phyloP scores from a whole-genome alignment of 2,888 invertebrate species.

The Cerceris ruficornis region DNA sequence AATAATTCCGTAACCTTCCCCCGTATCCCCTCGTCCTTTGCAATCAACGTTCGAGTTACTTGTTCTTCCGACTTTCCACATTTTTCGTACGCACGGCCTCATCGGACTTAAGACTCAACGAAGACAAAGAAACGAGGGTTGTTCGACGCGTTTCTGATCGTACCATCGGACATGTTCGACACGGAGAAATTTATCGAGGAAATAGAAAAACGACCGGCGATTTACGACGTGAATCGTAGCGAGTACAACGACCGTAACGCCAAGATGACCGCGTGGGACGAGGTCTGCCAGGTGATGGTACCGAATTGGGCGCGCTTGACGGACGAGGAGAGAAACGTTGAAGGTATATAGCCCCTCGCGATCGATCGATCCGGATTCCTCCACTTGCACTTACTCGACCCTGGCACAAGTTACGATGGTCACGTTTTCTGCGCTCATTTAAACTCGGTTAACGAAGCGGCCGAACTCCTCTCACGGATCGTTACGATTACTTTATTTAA shows the following conservation, averaged over 20 bases:
- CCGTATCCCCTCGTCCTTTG: too few species aligned
- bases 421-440: constrained; percentile 27
- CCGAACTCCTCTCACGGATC: not conserved
- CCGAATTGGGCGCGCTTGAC: constrained; percentile 75
- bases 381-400: constrained; percentile 41
- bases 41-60: too few species aligned
- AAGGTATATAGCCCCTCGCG: constrained; percentile 71
- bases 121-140: not conserved
- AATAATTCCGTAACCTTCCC: too few species aligned
- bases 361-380: constrained; percentile 69
- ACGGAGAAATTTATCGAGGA: constrained; percentile 76
- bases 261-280: constrained; percentile 76
- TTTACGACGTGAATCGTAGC: constrained; percentile 75
- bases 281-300: constrained; percentile 76
- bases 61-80: not conserved
- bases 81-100: not conserved
- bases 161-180: constrained; percentile 72
- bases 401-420: constrained; percentile 29
- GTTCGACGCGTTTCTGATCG: not conserved
- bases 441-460: constrained; percentile 22
- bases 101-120: not conserved
- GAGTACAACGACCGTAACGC: constrained; percentile 76
- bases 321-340: constrained; percentile 71
- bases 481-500: too few species aligned
- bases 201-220: constrained; percentile 76